Evolutionary conservation across 2,888 invertebrate genomes (phyloP), one percentile per base, ranked within the genome.

Genomic region (Glaucopsyche alexis): DNA sequence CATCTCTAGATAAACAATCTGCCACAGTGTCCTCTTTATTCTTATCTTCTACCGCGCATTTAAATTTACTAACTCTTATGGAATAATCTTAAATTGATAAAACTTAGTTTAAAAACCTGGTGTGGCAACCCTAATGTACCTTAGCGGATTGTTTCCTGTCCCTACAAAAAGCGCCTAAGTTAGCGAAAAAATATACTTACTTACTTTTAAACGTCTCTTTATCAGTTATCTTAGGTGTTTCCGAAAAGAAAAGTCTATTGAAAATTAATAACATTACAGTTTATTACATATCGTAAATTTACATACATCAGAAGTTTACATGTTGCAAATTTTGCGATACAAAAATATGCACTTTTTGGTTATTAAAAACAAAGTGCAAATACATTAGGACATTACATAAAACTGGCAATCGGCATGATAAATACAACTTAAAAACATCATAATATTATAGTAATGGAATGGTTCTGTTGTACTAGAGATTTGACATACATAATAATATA

Each of bases 131-230:
- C 64, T 80, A 76, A 74, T 79, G 87, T 85, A 87, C 87, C 87
- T 86, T 85, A 84, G 74, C 78, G 84, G 87, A 90, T 85, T 83
- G 93, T 92, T 93, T 93, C 93, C 92, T 92, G 92, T 90, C 93
- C 90, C 92, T 92, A 90, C 85, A 16, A 76, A 82, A 82, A 83
- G 81, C 79, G 75, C 75, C 86, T 83, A 81, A 78, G 80, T 80
- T 52, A 81, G 79, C 77, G 80, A 83, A 80, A 79, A 83, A 84
- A 77, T 78, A 78, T n/a, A n/a, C n/a, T n/a, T 90, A 91, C 91
- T 91, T 90, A 91, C 91, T 85, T 84, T 78, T 49, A 52, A 70
- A 69, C 38, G 16, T 76, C 64, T 13, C 52, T 66, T 45, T 71
- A n/a, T n/a, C n/a, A n/a, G n/a, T n/a, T n/a, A 72, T 74, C 67